These are phyloP conservation scores for Hypothenemus hampei DNA, from an alignment of 1,140 invertebrate species.

Conservation along the genomic window DNA sequence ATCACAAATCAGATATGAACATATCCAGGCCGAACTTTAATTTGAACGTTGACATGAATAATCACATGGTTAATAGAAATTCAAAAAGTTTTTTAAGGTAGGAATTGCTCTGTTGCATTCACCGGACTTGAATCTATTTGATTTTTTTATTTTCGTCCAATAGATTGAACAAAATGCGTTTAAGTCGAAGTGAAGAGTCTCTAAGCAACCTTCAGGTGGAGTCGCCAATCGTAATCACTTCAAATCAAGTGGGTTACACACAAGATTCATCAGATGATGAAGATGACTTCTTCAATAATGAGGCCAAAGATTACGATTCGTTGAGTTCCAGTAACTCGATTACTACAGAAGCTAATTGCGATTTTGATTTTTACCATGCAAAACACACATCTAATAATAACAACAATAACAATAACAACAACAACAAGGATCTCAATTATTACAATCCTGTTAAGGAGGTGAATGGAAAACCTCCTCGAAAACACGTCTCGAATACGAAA, in stretches of 20 bases:
- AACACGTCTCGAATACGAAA: slow-evolving; percentile 25
- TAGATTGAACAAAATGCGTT: slow-evolving; percentile 35
- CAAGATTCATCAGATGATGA: slow-evolving; percentile 44
- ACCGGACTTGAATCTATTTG: background rate
- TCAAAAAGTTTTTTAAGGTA: slow-evolving; percentile 23
- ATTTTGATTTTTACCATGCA: slow-evolving; percentile 58
- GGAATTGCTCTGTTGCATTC: background rate
- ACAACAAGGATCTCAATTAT: background rate
- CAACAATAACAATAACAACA: slow-evolving; percentile 23
- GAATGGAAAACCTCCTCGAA: background rate
- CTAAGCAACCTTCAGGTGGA: slow-evolving; percentile 32
- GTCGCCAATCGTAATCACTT: slow-evolving; percentile 14
- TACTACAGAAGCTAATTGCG: slow-evolving; percentile 61
- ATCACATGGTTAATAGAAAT: slow-evolving; percentile 22
- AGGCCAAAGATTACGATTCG: slow-evolving; percentile 48
- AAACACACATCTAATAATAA: slow-evolving; percentile 27
- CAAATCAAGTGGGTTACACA: slow-evolving; percentile 14
- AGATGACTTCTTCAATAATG: slow-evolving; percentile 46
- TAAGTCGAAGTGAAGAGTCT: slow-evolving; percentile 41
- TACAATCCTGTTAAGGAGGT: too few relatives aligned
- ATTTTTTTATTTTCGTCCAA: background rate
- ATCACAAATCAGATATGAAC: slow-evolving; percentile 24
- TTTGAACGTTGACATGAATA: slow-evolving; percentile 11
- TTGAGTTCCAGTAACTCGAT: slow-evolving; percentile 55
- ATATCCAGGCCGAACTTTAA: slow-evolving; percentile 12